Evolutionary conservation across 2,888 invertebrate genomes (phyloP), one percentile per base, ranked within the genome.

Genomic region (Dicyrtomina minuta): DNA sequence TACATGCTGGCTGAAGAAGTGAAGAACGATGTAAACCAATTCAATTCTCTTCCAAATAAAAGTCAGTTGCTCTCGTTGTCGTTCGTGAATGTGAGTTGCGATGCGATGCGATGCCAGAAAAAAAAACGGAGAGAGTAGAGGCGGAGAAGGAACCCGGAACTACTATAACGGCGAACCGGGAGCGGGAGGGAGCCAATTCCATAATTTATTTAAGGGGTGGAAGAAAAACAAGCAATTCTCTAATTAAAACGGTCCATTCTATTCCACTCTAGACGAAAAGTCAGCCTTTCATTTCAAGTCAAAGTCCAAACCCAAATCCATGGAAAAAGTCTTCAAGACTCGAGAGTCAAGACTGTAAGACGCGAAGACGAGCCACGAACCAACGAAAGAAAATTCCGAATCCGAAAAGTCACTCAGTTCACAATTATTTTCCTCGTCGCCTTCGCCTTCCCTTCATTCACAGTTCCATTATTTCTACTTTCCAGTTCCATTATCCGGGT

Each of bases 121-220:
- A 43, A 61, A 39, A 44, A 44, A 17, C 10, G n/a, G n/a, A 33
- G n/a, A 39, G 49, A 49, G 12, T n/a, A 6, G 0, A 53, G 44
- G 15, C 43, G 56, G 44, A 56, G 41, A 27, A 44, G 43, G 46
- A 59, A 33, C 4, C 33, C 4, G 33, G 33, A 49, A 2, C 1
- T 70, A 66, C 66, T 66, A 66, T 66, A 70, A 66, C 60, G 26
- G 58, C n/a, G n/a, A n/a, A 33, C 4, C 33, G 33, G 33, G 33
- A 49, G 15, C 1, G 46, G 44, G 26, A 43, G 44, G 27, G 56
- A 55, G 44, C 55, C 60, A 55, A 59, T 55, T 66, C 70, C 44
- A 70, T 70, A 70, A 70, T 70, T 70, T 70, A 70, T 66, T 70
- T 66, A 70, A 67, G 66, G 27, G 59, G 61, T 61, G 61, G 59